Evolutionary conservation across 2,797 vertebrate species (phyloP).

Genomic region (Sphenodon punctatus): DNA sequence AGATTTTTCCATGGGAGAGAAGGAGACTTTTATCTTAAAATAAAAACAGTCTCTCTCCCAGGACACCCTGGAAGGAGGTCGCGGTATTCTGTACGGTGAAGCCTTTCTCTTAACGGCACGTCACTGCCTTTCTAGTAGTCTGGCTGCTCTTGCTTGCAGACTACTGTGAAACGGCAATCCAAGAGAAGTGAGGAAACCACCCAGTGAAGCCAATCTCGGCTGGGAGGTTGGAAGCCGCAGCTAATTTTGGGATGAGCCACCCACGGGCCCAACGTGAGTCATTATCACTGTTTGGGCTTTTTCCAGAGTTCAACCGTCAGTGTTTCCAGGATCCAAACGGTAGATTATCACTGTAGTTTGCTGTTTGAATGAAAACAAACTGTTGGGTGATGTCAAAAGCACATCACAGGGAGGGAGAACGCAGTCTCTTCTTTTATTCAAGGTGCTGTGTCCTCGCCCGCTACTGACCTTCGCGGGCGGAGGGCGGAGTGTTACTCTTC

Average conservation of each 20-base stretch:
- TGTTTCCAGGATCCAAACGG: constrained; percentile 31
- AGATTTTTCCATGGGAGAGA: constrained; percentile 14
- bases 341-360: constrained; percentile 49
- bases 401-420: too few species aligned
- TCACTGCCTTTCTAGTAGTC: constrained; percentile 35
- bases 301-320: not conserved
- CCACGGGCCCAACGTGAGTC: constrained; percentile 49
- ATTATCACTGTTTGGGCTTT: constrained; percentile 56
- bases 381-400: too few species aligned
- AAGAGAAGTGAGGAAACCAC: constrained; percentile 53
- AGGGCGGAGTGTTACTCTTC: not conserved
- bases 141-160: constrained; percentile 50
- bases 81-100: constrained; percentile 32
- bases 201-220: constrained; percentile 42
- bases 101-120: constrained; percentile 34
- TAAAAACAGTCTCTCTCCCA: constrained; percentile 33
- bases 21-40: constrained; percentile 36
- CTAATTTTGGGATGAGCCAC: constrained; percentile 61
- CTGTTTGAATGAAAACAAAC: too few species aligned
- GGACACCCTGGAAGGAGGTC: constrained; percentile 49
- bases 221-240: constrained; percentile 66
- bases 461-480: not conserved
- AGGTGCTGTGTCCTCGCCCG: not conserved
- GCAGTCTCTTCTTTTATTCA: too few species aligned
- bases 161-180: constrained; percentile 52